phyloP scores from a whole-genome alignment of 2,888 invertebrate genomes.

The Campoletis raptor region DNA sequence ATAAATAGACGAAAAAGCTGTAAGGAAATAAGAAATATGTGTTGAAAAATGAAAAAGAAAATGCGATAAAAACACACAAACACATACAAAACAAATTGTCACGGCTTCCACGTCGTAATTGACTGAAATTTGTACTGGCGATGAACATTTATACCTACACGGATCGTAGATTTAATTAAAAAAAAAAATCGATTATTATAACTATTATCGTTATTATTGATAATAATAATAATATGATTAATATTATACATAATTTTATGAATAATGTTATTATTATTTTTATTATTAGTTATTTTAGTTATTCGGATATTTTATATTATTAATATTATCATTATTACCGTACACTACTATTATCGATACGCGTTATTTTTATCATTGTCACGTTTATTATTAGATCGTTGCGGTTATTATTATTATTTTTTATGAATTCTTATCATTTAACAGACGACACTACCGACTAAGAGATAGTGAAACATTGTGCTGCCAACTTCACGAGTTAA shows the following conservation, averaged over 20 bases:
- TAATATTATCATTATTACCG: constrained; percentile 62
- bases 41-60: constrained; percentile 32
- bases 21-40: constrained; percentile 6
- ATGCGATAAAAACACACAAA: constrained; percentile 24
- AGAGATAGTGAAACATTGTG: constrained; percentile 73
- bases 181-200: constrained; percentile 57
- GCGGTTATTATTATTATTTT: constrained; percentile 50
- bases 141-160: constrained; percentile 74
- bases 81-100: constrained; percentile 46
- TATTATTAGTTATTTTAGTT: neutral
- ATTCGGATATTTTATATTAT: constrained; percentile 7
- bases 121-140: constrained; percentile 78
- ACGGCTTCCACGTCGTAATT: constrained; percentile 68
- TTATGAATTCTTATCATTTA: constrained; percentile 59
- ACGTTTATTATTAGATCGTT: constrained; percentile 49
- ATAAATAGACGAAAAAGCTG: neutral
- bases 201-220: constrained; percentile 62
- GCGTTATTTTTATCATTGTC: constrained; percentile 60
- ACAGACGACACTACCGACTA: constrained; percentile 59
- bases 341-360: constrained; percentile 67
- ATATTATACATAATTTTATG: constrained; percentile 45
- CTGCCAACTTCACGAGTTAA: constrained; percentile 74
- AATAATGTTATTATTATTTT: neutral
- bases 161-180: constrained; percentile 65
- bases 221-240: constrained; percentile 66